phyloP scores from a whole-genome alignment of 23 tunicate genomes.

The Halocynthia roretzi region DNA sequence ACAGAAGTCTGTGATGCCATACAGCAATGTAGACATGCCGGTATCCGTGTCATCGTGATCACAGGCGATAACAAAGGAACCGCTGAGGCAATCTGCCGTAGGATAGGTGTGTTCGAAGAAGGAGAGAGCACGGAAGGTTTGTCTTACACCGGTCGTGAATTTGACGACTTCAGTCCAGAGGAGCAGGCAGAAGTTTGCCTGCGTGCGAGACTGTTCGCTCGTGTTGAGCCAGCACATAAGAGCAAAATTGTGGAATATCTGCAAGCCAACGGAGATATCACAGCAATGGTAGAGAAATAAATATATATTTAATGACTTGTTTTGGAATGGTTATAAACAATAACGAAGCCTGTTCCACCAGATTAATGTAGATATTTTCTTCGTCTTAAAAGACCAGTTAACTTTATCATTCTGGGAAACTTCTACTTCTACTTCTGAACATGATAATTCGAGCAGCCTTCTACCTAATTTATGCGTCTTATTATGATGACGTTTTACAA shows the following conservation, averaged over 20 bases:
- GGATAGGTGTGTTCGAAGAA: constrained; percentile 91
- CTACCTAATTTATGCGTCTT: no score
- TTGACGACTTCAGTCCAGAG: constrained; percentile 60
- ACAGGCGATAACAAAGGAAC: constrained; percentile 99
- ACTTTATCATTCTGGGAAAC: no score
- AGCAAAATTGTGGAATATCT: constrained; percentile 92
- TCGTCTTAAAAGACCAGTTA: no score
- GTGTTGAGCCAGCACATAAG: constrained; percentile 98
- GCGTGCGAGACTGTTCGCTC: constrained; percentile 86
- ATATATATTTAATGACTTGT: no score
- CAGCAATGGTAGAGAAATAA: constrained; percentile 57
- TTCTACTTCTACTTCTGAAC: no score
- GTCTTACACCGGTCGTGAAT: constrained; percentile 92
- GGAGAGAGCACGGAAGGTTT: constrained; percentile 77
- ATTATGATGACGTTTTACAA: no score
- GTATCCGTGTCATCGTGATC: constrained; percentile 96
- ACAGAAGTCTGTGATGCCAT: constrained; percentile 86
- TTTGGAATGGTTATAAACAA: no score
- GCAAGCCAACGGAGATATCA: constrained; percentile 91
- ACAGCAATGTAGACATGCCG: constrained; percentile 82
- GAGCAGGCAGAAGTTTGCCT: constrained; percentile 78
- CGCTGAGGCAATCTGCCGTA: constrained; percentile 94
- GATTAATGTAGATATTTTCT: no score
- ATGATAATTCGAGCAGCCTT: no score
- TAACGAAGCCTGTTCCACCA: no score